Evolutionary conservation across 2,113 vertebrate genomes (phyloP).

Genomic region (Alaudala cheleensis): DNA sequence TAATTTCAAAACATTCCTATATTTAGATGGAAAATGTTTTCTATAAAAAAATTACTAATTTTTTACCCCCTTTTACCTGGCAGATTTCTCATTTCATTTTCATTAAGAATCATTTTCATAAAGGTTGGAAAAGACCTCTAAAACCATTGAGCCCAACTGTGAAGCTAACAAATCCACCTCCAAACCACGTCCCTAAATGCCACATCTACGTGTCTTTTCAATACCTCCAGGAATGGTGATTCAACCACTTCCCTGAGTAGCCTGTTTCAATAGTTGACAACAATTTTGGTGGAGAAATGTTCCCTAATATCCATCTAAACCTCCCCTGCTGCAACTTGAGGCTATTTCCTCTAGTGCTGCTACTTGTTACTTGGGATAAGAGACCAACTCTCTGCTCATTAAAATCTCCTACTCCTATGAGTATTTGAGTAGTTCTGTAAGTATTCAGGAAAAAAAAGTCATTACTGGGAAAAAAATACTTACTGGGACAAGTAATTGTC

Average conservation of each 20-base stretch:
- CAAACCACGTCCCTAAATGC: background rate
- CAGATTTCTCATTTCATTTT: background rate
- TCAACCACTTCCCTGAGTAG: background rate
- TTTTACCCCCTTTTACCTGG: background rate
- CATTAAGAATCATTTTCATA: background rate
- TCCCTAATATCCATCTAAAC: background rate
- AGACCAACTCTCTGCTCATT: background rate
- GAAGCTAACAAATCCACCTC: background rate
- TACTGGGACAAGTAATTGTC: no score
- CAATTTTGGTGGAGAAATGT: background rate
- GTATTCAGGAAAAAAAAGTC: no score
- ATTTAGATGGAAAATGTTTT: background rate
- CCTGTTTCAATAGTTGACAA: background rate
- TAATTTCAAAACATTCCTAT: background rate
- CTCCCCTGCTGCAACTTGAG: background rate
- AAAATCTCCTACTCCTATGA: background rate
- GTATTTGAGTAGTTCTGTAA: no score
- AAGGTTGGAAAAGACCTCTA: background rate
- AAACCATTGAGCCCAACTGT: background rate
- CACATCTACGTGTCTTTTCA: background rate
- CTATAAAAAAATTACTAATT: background rate
- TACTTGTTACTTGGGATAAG: background rate
- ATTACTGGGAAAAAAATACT: no score
- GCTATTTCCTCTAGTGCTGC: background rate
- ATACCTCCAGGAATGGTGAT: background rate